Conservation (phyloP, 2,888 invertebrate genomes). For the Therioaphis trifolii region DNA sequence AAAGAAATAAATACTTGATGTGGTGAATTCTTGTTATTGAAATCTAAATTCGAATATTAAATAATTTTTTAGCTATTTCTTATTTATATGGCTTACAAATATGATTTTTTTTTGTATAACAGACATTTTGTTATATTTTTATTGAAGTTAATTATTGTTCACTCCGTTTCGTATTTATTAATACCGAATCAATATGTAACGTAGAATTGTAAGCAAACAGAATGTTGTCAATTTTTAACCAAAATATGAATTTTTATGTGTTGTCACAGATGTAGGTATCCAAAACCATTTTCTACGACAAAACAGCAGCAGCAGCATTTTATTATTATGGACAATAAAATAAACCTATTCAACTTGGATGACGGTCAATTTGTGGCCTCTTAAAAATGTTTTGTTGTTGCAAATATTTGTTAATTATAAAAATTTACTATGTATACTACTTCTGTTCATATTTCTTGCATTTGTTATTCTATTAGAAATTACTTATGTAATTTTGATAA, state of each 20-base stretch:
- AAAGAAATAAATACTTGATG: too few species aligned
- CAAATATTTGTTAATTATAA: background rate
- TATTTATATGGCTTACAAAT: slow-evolving; percentile 11
- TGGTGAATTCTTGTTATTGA: too few species aligned
- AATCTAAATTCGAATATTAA: background rate
- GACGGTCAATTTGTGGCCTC: slow-evolving; percentile 46
- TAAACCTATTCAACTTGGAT: slow-evolving; percentile 52
- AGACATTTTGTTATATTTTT: slow-evolving; percentile 26
- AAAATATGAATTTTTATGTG: slow-evolving; percentile 53
- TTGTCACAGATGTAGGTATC: slow-evolving; percentile 62
- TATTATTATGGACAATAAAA: slow-evolving; percentile 47
- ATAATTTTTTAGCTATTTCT: background rate
- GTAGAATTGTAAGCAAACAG: slow-evolving; percentile 39
- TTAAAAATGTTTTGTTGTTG: slow-evolving; percentile 53
- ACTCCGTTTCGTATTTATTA: slow-evolving; percentile 45
- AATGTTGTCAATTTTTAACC: slow-evolving; percentile 55
- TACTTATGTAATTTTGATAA: slow-evolving; percentile 32
- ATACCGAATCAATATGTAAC: slow-evolving; percentile 39
- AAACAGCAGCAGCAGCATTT: slow-evolving; percentile 53
- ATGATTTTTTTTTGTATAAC: slow-evolving; percentile 51
- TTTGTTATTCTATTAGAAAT: slow-evolving; percentile 34
- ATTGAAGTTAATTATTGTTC: slow-evolving; percentile 33
- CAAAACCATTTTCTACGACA: slow-evolving; percentile 51
- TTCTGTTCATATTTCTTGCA: slow-evolving; percentile 22
- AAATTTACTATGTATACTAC: slow-evolving; percentile 31